Evolutionary conservation across 2,888 invertebrate species (phyloP).

Genomic region (Epinotia demarniana): DNA sequence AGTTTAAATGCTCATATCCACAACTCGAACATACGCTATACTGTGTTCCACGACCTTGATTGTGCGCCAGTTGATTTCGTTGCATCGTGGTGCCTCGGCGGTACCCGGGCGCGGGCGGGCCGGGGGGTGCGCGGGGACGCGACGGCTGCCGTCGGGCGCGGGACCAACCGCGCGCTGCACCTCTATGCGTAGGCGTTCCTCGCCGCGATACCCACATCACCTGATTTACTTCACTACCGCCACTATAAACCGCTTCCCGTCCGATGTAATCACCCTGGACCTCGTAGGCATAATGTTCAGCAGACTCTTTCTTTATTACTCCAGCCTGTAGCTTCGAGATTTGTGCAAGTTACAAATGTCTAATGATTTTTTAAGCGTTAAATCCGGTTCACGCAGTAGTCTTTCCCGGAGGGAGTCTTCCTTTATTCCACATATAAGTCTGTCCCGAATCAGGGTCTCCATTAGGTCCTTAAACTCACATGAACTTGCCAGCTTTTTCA

Average conservation of each 20-base stretch:
- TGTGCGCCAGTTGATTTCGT: background rate
- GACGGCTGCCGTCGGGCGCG: background rate
- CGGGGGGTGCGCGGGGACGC: background rate
- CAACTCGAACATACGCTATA: no score
- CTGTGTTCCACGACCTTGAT: background rate
- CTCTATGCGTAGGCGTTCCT: no score
- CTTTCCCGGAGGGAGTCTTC: conserved; percentile 5
- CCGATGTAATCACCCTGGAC: no score
- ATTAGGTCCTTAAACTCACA: conserved; percentile 17
- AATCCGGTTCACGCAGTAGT: conserved; percentile 14
- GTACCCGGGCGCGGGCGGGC: background rate
- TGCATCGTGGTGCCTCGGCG: background rate
- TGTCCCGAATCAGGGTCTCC: conserved; percentile 1
- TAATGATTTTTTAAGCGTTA: conserved; percentile 11
- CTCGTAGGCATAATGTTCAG: background rate
- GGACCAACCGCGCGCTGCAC: no score
- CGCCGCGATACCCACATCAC: no score
- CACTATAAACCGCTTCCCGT: no score
- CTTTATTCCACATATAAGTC: conserved; percentile 20
- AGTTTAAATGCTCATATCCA: no score
- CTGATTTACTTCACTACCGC: no score
- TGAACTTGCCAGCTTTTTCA: conserved; percentile 4
- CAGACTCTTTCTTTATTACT: background rate
- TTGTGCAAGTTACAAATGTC: conserved; percentile 26
- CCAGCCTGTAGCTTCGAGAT: conserved; percentile 21